Evolutionary conservation across 2,888 invertebrate genomes (phyloP), one percentile per base, ranked within the genome.

Genomic region (Suillia variegata): DNA sequence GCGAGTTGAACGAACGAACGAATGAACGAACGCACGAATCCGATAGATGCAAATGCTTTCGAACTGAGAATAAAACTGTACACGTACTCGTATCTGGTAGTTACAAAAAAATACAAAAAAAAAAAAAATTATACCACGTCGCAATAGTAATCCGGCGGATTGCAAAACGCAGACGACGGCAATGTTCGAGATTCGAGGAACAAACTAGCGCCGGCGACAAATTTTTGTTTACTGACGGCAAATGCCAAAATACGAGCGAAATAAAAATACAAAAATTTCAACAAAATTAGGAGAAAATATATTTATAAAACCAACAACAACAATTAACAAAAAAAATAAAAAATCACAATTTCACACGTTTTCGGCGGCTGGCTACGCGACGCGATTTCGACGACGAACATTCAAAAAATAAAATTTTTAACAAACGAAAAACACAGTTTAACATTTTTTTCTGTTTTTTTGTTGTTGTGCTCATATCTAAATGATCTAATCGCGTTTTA

Each of bases 161-260:
- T 6, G 10, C 5, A 26, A 10, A 26, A 5, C 26, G 26, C 26
- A 26, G 26, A n/a, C 26, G 26, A 10, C 26, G 26, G 10, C 5
- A 26, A 26, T 10, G n/a, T n/a, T n/a, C n/a, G n/a, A n/a, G n/a
- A n/a, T 31, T 5, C 31, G 12, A 5, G 5, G 31, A 31, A 38
- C 56, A 48, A 50, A 73, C 75, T 74, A 68, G 64, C 70, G 69
- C 73, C 79, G 73, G 74, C 78, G 73, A 78, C 76, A 76, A 77
- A 74, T 74, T 75, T 79, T 77, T 79, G 76, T 77, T 77, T 79
- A 78, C 76, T 78, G 79, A 75, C 22, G 38, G 21, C 34, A 53
- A 70, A 69, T 73, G 22, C 22, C 49, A 42, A 59, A 59, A 38
- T 38, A 21, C 33, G 38, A 48, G 17, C 66, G 64, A 75, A 75